Base-by-base conservation (phyloP, 1,140 invertebrate species). In the Cyclina sinensis region DNA sequence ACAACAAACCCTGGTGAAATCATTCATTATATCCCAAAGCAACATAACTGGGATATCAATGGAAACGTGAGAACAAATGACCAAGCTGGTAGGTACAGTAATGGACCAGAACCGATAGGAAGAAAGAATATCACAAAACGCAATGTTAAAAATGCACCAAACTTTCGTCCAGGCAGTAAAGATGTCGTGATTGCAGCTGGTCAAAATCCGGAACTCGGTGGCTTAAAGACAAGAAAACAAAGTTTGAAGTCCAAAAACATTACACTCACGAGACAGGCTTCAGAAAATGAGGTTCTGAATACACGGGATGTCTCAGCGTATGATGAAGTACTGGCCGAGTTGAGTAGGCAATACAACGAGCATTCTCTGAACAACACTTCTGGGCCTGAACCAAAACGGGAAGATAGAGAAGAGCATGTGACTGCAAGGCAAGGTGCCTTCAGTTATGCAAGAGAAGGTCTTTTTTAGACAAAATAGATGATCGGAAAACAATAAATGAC, bases 51-150 rank as follows among this genome's bases (percentile, higher is more conserved):
- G 65, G 65, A 59, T 30, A 59, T 9, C 30, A 24, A 16, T n/a
- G 24, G 21, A 24, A 78, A n/a, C 1, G 73, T 30, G 39, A 54
- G 24, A 54, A 78, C 9, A 48, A 7, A 18, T 51, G 54, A 37
- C 35, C 48, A 80, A 35, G 18, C 7, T 30, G 76, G 76, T 32
- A 80, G 76, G 39, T 80, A 54, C n/a, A 59, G 24, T 24, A 54
- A 80, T 37, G 76, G 76, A 57, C 51, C 51, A 57, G 76, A 80
- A 80, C 76, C 76, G 7, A 80, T 80, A 21, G 1, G 35, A 21
- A n/a, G 18, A 18, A 18, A 24, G 24, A 21, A 18, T 9, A 57
- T 21, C 5, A 5, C 54, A 57, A 3, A 57, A 4, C 5, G 3
- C 5, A 57, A 57, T 57, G 54, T 57, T 18, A 57, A 24, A 21